These are phyloP conservation scores for Girardinus metallicus DNA, from an alignment of 2,797 vertebrate genomes.

Conservation along the genomic window DNA sequence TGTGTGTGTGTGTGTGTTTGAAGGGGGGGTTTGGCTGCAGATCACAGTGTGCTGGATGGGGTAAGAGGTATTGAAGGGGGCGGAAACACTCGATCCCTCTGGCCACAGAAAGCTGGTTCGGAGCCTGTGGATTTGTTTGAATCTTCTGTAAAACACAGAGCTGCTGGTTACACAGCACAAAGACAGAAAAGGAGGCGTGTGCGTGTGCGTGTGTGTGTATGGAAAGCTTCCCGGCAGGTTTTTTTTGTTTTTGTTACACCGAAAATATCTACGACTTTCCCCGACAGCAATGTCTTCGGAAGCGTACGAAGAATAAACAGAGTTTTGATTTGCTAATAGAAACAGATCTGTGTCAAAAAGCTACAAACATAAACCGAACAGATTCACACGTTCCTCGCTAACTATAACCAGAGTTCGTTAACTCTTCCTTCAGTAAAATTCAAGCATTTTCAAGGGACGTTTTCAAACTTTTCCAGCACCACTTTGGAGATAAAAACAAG, in stretches of 20 bases:
- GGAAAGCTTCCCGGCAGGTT: background rate
- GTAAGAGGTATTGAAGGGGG: conserved; percentile 48
- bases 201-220: background rate
- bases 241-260: background rate
- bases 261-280: conserved; percentile 45
- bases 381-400: background rate
- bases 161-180: conserved; percentile 62
- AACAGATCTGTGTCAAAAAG: background rate
- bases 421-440: too few relatives aligned
- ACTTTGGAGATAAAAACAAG: too few relatives aligned
- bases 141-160: conserved; percentile 74
- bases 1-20: conserved; percentile 10
- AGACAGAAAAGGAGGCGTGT: conserved; percentile 28
- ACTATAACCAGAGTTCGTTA: too few relatives aligned
- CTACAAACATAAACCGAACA: background rate
- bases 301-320: conserved; percentile 3
- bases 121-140: conserved; percentile 74
- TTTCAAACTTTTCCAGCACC: too few relatives aligned
- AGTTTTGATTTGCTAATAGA: background rate
- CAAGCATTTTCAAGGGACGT: too few relatives aligned
- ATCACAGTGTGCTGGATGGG: conserved; percentile 58
- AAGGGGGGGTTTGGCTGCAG: conserved; percentile 48
- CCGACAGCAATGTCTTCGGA: conserved; percentile 27
- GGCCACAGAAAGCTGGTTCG: conserved; percentile 63
- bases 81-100: conserved; percentile 69